Conservation (phyloP, 2,888 invertebrate species). For the Conomelus anceps region DNA sequence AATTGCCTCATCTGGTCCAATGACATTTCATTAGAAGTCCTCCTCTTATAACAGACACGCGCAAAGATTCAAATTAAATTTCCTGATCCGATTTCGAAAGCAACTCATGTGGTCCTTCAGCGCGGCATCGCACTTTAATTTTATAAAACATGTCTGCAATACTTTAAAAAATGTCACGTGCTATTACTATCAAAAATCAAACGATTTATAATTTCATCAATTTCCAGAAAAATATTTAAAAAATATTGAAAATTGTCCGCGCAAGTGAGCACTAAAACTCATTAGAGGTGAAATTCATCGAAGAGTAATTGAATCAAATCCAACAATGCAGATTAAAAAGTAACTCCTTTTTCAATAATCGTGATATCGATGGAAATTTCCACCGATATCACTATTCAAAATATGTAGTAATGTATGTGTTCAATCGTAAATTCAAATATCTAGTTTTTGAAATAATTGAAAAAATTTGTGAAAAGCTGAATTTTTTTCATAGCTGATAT, state of each 20-base stretch:
- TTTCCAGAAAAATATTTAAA: background rate
- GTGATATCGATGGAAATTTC: no score
- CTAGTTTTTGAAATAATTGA: no score
- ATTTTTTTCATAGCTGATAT: no score
- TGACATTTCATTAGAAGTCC: background rate
- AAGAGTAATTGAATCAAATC: no score
- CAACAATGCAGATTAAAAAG: no score
- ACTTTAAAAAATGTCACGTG: background rate
- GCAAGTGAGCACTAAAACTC: no score
- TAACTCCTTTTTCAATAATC: no score
- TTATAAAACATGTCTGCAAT: background rate
- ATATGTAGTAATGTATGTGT: no score
- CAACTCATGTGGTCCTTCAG: background rate
- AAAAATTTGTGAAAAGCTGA: no score
- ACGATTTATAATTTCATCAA: background rate
- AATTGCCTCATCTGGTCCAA: background rate
- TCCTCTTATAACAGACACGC: background rate
- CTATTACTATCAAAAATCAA: background rate
- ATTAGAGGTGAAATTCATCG: no score
- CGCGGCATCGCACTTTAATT: background rate
- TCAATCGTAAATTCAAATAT: no score
- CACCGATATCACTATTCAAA: no score
- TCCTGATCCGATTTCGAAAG: background rate
- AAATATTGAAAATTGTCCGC: background rate
- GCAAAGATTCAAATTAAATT: background rate